These are phyloP conservation scores for Sarcophaga variegata DNA, from an alignment of 2,888 invertebrate genomes.

Conservation along the genomic window DNA sequence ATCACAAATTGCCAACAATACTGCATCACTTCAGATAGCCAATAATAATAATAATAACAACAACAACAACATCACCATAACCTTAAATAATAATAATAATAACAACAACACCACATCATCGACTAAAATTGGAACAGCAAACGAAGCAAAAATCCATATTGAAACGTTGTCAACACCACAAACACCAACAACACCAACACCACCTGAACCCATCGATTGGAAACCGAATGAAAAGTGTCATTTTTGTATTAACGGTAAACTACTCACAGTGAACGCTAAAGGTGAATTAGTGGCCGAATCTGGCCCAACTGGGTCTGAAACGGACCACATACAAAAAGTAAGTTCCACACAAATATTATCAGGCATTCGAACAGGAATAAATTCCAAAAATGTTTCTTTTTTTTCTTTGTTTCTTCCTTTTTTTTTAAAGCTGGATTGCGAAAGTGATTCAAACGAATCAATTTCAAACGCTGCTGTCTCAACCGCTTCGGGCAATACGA, in stretches of 20 bases:
- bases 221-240: conserved; percentile 92
- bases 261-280: conserved; percentile 83
- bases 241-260: conserved; percentile 90
- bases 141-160: not conserved
- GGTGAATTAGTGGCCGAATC: conserved; percentile 82
- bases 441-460: conserved; percentile 85
- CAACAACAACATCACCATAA: conserved; percentile 57
- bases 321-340: conserved; percentile 78
- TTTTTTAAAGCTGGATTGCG: conserved; percentile 83
- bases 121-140: not conserved
- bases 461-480: conserved; percentile 63
- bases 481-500: conserved; percentile 39
- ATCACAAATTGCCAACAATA: conserved; percentile 67
- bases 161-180: conserved; percentile 13
- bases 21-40: conserved; percentile 31
- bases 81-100: not conserved
- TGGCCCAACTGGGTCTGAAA: conserved; percentile 78
- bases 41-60: conserved; percentile 4
- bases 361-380: not conserved
- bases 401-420: not conserved
- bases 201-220: conserved; percentile 86
- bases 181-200: conserved; percentile 70
- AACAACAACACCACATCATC: conserved; percentile 31
- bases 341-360: conserved; percentile 45
- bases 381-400: not conserved